A percentile compares a stretch with the other conserved stretches of the same genome.
Conservation (phyloP, 2,888 invertebrate species). For the Liopterus haemorrhoidalis region DNA sequence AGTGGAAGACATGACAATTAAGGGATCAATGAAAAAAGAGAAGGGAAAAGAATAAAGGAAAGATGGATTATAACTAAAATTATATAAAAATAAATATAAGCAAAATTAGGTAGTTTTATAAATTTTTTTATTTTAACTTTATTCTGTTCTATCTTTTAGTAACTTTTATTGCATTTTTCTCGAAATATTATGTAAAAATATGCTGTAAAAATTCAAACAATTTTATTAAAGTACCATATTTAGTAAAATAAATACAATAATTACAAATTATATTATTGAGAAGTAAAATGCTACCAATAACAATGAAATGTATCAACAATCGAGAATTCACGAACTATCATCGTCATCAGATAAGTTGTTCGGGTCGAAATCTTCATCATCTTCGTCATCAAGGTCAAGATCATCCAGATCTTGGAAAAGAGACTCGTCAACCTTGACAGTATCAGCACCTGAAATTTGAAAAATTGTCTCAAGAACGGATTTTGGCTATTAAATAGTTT, state of each 20-base stretch:
- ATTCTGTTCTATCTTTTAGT: background rate
- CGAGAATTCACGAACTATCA: constrained; percentile 28
- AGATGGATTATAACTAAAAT: too few relatives aligned
- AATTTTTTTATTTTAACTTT: background rate
- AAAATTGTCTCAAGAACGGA: constrained; percentile 10
- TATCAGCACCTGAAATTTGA: constrained; percentile 54
- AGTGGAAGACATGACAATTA: too few relatives aligned
- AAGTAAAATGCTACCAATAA: constrained; percentile 14
- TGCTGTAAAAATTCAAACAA: constrained; percentile 3
- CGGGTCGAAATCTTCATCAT: constrained; percentile 58
- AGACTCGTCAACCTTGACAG: constrained; percentile 88
- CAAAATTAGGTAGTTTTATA: background rate
- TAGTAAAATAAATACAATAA: constrained; percentile 8
- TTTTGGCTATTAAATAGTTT: constrained; percentile 3
- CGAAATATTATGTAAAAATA: background rate
- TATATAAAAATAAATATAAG: too few relatives aligned
- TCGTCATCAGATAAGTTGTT: constrained; percentile 38
- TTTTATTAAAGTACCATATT: constrained; percentile 11
- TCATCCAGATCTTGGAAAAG: constrained; percentile 87
- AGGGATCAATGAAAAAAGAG: too few relatives aligned
- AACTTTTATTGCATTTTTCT: background rate
- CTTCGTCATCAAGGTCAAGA: constrained; percentile 63
- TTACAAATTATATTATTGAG: constrained; percentile 13
- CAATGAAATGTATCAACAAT: constrained; percentile 12
- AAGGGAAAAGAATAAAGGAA: too few relatives aligned